Evolutionary conservation across 2,113 vertebrate genomes (phyloP), one percentile per base, ranked within the genome.

Genomic region (Nettapus auritus): DNA sequence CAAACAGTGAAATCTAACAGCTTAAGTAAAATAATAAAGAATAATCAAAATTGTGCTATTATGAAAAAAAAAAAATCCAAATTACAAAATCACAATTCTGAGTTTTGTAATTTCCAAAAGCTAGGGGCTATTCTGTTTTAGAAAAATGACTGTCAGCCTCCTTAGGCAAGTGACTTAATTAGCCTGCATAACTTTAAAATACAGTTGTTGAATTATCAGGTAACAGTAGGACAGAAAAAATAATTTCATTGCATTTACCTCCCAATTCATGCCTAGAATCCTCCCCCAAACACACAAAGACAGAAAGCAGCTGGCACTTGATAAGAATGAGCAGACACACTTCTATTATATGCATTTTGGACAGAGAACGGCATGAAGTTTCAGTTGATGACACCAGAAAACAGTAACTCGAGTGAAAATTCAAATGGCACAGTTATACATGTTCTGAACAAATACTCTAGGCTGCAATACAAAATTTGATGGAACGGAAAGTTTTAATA

Each of bases 261-360:
- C 66, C 20, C 77, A 92, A 12, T 3, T 81, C 74, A 78, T 12
- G 28, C 22, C 62, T 55, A 71, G 52, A 84, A 33, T 53, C 62
- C 55, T 53, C 70, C 63, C 75, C 53, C 59, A 73, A 75, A 75
- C 8, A 81, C 17, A 86, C 55, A 63, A 62, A 84, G 84, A 34
- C 69, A 18, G 73, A 46, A 67, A 89, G 79, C 75, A 88, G 88
- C 79, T 93, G 85, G 60, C 85, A 44, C 48, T 76, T 62, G 36
- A 70, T 50, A 68, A 64, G 62, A 66, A 86, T 42, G 69, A 89
- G 21, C 23, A 66, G 55, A 53, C 68, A 79, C 26, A 21, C 19
- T 90, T 26, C 68, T 66, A n/a, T 5, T 63, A 25, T 11, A 7
- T 12, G 42, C 42, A 36, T 78, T 89, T 42, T 70, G 67, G 74